Percentiles rank a stretch among this genome's conserved stretches.
phyloP scores from a whole-genome alignment of 1,140 invertebrate genomes.

The Chymomyza costata region DNA sequence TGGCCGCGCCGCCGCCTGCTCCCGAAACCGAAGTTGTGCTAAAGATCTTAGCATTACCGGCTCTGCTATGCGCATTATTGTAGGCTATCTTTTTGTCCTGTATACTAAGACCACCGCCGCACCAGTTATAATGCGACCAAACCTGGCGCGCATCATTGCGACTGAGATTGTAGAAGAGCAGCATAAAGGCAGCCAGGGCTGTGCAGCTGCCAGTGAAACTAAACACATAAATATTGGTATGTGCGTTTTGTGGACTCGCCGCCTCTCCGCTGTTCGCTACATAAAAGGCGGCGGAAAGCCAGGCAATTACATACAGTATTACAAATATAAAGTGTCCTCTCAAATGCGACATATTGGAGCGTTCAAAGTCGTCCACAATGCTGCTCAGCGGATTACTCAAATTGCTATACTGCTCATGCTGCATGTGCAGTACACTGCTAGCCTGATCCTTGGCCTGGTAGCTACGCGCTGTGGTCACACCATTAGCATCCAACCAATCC shows the following conservation, averaged over 20 bases:
- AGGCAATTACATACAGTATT: conserved; percentile 85
- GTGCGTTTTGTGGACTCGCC: too few species aligned
- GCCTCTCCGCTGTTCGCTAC: conserved; percentile 77
- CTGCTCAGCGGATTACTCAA: conserved; percentile 80
- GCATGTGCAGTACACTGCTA: conserved; percentile 12
- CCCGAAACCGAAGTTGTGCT: not conserved
- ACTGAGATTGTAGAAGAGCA: conserved; percentile 90
- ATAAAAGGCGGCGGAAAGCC: conserved; percentile 83
- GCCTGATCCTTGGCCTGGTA: conserved; percentile 28
- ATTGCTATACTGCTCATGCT: conserved; percentile 74
- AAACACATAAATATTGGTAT: conserved; percentile 80
- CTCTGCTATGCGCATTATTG: conserved; percentile 31
- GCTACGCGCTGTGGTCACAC: conserved; percentile 2
- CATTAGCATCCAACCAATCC: conserved; percentile 83
- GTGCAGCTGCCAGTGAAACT: conserved; percentile 84
- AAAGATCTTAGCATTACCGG: not conserved
- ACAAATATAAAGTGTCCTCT: conserved; percentile 87
- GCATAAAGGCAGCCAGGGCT: conserved; percentile 86
- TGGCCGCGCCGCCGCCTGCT: conserved; percentile 27
- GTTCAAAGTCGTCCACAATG: conserved; percentile 88
- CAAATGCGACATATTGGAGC: conserved; percentile 87
- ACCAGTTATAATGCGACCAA: conserved; percentile 80
- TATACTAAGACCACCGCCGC: conserved; percentile 80
- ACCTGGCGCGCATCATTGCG: conserved; percentile 87
- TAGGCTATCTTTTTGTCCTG: conserved; percentile 60